phyloP scores from a whole-genome alignment of 2,888 invertebrate species.

The Ichneumon xanthorius region DNA sequence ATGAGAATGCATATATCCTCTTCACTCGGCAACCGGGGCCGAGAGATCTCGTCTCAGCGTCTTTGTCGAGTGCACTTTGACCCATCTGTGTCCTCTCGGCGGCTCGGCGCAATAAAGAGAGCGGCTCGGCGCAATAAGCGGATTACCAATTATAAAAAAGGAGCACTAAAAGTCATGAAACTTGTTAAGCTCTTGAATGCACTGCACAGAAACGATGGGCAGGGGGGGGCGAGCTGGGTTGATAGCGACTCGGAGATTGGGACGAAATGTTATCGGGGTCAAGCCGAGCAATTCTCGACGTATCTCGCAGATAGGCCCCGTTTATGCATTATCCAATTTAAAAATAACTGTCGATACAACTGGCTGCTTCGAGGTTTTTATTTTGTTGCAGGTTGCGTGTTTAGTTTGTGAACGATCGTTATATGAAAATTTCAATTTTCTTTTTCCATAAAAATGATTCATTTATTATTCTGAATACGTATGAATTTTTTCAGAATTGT shows the following conservation, averaged over 20 bases:
- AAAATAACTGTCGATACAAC: not conserved
- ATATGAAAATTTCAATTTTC: not conserved
- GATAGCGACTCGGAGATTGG: not conserved
- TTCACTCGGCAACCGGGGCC: not conserved
- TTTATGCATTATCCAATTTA: not conserved
- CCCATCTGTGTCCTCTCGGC: constrained; percentile 54
- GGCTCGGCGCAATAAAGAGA: constrained; percentile 22
- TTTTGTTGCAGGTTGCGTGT: not conserved
- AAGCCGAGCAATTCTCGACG: not conserved
- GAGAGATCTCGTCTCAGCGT: constrained; percentile 54
- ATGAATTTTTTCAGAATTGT: no score
- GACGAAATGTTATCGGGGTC: constrained; percentile 8
- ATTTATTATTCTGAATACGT: no score
- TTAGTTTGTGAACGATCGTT: not conserved
- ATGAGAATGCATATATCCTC: not conserved
- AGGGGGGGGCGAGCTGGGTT: not conserved
- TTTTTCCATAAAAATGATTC: no score
- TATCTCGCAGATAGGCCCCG: not conserved
- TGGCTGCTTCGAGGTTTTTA: not conserved
- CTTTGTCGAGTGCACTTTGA: constrained; percentile 59
- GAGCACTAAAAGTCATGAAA: not conserved
- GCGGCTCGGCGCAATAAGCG: constrained; percentile 13
- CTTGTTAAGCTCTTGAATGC: not conserved
- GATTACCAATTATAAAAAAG: constrained; percentile 45
- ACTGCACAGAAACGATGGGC: not conserved